Evolutionary conservation across 2,113 vertebrate genomes (phyloP).

Genomic region (Calypte anna): DNA sequence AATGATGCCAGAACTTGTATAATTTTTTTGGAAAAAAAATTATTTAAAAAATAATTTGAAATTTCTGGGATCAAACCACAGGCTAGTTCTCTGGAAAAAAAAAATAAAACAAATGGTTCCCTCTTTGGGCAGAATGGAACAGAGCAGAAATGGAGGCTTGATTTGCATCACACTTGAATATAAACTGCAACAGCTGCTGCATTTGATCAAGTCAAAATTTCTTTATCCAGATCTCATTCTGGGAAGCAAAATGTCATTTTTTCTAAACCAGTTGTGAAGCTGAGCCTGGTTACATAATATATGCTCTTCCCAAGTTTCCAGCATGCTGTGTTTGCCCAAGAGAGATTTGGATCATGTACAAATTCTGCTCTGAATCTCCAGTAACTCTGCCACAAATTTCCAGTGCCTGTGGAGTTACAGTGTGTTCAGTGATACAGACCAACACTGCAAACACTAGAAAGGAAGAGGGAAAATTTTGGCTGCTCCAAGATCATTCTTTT

Average conservation of each 20-base stretch:
- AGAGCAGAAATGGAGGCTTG: background rate
- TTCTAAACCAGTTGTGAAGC: constrained; percentile 20
- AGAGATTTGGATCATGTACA: background rate
- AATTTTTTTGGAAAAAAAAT: no score
- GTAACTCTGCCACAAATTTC: background rate
- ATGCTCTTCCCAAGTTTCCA: constrained; percentile 28
- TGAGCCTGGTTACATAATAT: constrained; percentile 27
- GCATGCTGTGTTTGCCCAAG: background rate
- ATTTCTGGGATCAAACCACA: background rate
- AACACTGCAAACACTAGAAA: background rate
- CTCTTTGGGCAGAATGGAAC: background rate
- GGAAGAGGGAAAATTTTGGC: background rate
- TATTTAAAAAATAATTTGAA: background rate
- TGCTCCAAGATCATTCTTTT: background rate
- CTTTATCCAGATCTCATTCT: constrained; percentile 17
- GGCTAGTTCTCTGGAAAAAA: background rate
- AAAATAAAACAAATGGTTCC: background rate
- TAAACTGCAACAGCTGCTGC: constrained; percentile 43
- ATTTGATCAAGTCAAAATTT: constrained; percentile 50
- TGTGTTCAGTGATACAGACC: background rate
- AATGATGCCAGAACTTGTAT: background rate
- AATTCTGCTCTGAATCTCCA: constrained; percentile 3
- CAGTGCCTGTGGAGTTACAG: background rate
- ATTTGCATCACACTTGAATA: constrained; percentile 50
- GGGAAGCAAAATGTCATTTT: constrained; percentile 49